Evolutionary conservation across 2,888 invertebrate genomes (phyloP), one percentile per base, ranked within the genome.

Genomic region (Brachypalpus laphriformis): DNA sequence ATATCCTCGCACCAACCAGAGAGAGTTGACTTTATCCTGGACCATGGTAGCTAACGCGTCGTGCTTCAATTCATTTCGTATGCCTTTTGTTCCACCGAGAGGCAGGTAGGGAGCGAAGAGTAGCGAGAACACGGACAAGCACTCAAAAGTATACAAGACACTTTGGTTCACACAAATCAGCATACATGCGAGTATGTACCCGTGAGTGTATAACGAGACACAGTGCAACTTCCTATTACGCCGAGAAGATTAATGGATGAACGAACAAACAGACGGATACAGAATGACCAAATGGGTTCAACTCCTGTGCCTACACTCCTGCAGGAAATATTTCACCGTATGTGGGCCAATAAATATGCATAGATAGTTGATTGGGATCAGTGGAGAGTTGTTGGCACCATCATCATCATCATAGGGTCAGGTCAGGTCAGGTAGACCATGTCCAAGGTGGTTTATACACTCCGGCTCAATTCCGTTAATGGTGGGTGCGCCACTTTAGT

Each of bases 261-360:
- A 77, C 82, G 76, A 68, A 72, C 59, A 49, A 56, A 81, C 75
- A 70, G 78, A 66, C 85, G 81, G 85, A 85, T 71, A 54, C 59
- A 45, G 40, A 85, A 75, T 65, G 75, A 45, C 83, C 80, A 65
- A 76, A 76, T 76, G 75, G 5, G 25, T 54, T n/a, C 54, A 34
- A 3, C 37, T 34, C 11, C 66, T 40, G 7, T 5, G 42, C 8
- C 28, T 88, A 87, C 37, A 87, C 37, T 34, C 6, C 54, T 16
- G 9, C 89, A 88, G 89, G 89, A 90, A 91, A 91, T 91, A 91
- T 91, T 91, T 91, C 89, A 91, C 90, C 88, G 89, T 88, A 90
- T 89, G 90, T 90, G 89, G 89, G 90, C 90, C 91, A 91, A 91
- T 91, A 91, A 91, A 91, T 91, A 91, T 91, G 87, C 87, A 88